Base-by-base conservation (phyloP, 2,888 invertebrate species). In the Papilio demoleus region DNA sequence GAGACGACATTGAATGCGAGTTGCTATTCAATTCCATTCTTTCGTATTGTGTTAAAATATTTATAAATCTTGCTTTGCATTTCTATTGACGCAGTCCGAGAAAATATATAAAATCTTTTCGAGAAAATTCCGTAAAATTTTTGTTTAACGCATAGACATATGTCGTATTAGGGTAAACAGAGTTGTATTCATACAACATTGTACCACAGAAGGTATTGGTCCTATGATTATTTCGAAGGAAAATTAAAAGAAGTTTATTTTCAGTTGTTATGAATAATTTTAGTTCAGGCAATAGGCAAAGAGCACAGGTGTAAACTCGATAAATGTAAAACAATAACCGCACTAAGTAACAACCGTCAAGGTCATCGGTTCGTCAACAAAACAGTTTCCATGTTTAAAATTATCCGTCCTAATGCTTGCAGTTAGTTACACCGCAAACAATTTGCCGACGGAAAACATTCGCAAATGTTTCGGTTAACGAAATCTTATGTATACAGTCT, bases 241-340 rank as follows among this genome's bases (percentile, higher is more conserved):
- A n/a, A n/a, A n/a, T n/a, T n/a, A n/a, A n/a, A n/a, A n/a, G n/a
- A n/a, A n/a, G n/a, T n/a, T n/a, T n/a, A n/a, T n/a, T n/a, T n/a
- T 17, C 4, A 5, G 2, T 17, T 42, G n/a, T n/a, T 45, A 19
- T 19, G 2, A 45, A 45, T 42, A 22, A 45, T 45, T 45, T 45
- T 19, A 4, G 22, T 50, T 50, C 24, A 14, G 50, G 12, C 50
- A 24, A 3, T 14, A 24, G 12, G 50, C 14, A 50, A 14, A 27
- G 12, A 50, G 14, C 40, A 42, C 64, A 40, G 56, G 56, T 65
- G 56, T 50, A 61, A 61, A 38, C n/a, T 31, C 50, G 61, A 50
- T 61, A 42, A 61, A 53, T 61, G 67, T 67, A 67, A 67, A 50
- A 61, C 67, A 61, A 53, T 67, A 50, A 67, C 66, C 31, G n/a